Conservation (phyloP, 1,140 invertebrate genomes). For the Acromyrmex charruanus region DNA sequence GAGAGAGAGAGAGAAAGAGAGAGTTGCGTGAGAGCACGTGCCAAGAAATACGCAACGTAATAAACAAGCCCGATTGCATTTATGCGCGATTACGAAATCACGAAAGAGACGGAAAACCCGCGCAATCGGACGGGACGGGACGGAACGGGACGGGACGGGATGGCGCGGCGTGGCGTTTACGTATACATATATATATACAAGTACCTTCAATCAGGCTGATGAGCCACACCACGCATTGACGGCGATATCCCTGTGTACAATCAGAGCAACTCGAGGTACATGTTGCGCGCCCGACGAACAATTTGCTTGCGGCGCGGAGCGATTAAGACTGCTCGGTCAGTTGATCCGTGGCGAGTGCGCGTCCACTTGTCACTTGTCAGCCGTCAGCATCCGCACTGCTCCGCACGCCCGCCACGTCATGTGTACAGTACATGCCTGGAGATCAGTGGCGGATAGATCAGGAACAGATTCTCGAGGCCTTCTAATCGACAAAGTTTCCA, state of each 20-base stretch:
- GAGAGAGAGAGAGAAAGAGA: neutral
- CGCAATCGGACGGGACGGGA: neutral
- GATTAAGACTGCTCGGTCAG: constrained; percentile 70
- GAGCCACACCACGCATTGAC: neutral
- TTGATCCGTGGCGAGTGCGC: neutral
- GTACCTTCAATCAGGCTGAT: constrained; percentile 47
- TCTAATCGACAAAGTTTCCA: neutral
- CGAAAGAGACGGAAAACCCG: no score
- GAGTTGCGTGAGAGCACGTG: neutral
- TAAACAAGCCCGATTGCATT: neutral
- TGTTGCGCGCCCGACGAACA: constrained; percentile 66
- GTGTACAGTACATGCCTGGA: neutral
- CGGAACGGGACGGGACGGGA: no score
- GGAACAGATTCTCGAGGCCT: neutral
- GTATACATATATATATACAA: no score
- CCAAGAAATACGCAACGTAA: neutral
- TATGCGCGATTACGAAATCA: neutral
- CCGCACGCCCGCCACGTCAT: constrained; percentile 39
- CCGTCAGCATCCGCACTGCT: neutral
- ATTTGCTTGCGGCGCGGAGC: constrained; percentile 78
- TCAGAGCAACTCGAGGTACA: constrained; percentile 59
- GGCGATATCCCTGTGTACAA: constrained; percentile 8
- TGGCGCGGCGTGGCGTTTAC: no score
- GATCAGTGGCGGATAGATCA: neutral
- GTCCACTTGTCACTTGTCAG: constrained; percentile 35